These are phyloP conservation scores for Clarias macrocephalus DNA, from an alignment of 2,113 vertebrate species.

Conservation along the genomic window DNA sequence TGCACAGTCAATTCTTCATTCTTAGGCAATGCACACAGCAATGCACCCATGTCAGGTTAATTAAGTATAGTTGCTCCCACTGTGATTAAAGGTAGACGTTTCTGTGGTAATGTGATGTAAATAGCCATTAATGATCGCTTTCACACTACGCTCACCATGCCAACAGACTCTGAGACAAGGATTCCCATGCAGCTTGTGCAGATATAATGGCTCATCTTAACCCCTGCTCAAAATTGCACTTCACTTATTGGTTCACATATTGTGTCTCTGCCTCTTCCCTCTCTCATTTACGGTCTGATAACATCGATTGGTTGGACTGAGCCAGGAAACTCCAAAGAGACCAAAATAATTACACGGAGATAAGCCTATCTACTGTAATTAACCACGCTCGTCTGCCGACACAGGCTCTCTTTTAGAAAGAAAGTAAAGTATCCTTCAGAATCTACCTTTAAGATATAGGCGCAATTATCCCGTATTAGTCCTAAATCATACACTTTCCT, in stretches of 20 bases:
- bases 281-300: constrained; percentile 56
- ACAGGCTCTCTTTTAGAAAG: constrained; percentile 65
- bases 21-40: constrained; percentile 16
- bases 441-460: constrained; percentile 82
- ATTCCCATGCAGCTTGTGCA: constrained; percentile 28
- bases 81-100: constrained; percentile 37
- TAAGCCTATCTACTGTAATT: constrained; percentile 84
- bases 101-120: constrained; percentile 44
- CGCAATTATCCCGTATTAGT: constrained; percentile 91
- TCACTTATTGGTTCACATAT: constrained; percentile 55
- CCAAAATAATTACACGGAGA: constrained; percentile 75
- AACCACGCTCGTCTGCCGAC: constrained; percentile 70
- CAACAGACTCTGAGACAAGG: constrained; percentile 31
- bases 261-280: constrained; percentile 52
- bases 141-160: constrained; percentile 27
- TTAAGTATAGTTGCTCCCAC: constrained; percentile 39
- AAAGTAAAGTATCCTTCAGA: constrained; percentile 83
- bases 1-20: background rate
- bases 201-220: constrained; percentile 40
- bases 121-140: constrained; percentile 46
- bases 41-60: constrained; percentile 35
- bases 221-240: constrained; percentile 47
- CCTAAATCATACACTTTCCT: constrained; percentile 82
- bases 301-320: constrained; percentile 71
- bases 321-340: constrained; percentile 63